These are phyloP conservation scores for Zaprionus taronus DNA, from an alignment of 1,140 invertebrate species.

Conservation along the genomic window DNA sequence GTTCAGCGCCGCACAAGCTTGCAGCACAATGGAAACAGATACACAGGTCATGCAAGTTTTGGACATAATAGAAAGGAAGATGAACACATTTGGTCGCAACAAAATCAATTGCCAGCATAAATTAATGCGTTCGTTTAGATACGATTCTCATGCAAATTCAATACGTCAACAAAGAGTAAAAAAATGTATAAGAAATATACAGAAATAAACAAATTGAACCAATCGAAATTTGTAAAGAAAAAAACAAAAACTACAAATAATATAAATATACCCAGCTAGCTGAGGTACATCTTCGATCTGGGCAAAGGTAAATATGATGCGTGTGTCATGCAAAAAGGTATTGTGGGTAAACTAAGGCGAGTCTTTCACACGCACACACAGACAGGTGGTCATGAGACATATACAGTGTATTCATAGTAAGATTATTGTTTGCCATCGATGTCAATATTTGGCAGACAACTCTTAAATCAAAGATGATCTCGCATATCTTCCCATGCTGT, in stretches of 20 bases:
- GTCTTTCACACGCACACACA: slow-evolving; percentile 20
- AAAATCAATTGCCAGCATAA: slow-evolving; percentile 75
- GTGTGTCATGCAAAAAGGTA: slow-evolving; percentile 1
- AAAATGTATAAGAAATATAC: slow-evolving; percentile 47
- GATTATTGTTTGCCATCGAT: slow-evolving; percentile 64
- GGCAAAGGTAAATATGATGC: not conserved
- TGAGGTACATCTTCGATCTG: slow-evolving; percentile 16
- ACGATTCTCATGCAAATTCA: slow-evolving; percentile 80
- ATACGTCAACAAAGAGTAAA: slow-evolving; percentile 49
- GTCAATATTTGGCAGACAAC: slow-evolving; percentile 63
- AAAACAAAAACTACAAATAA: slow-evolving; percentile 36
- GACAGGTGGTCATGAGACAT: not conserved
- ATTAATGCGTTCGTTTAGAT: slow-evolving; percentile 80
- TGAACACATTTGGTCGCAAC: slow-evolving; percentile 38
- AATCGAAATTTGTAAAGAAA: slow-evolving; percentile 51
- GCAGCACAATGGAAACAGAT: slow-evolving; percentile 55
- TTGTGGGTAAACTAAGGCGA: slow-evolving; percentile 40
- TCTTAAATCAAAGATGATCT: slow-evolving; percentile 55
- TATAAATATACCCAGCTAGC: slow-evolving; percentile 31
- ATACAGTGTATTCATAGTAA: slow-evolving; percentile 39
- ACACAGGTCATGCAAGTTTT: slow-evolving; percentile 64
- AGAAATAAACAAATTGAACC: slow-evolving; percentile 46
- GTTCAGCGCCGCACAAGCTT: slow-evolving; percentile 59
- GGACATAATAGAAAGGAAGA: slow-evolving; percentile 53
- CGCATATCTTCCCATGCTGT: slow-evolving; percentile 40